Evolutionary conservation across 2,888 invertebrate species (phyloP).

Genomic region (Trichogramma dendrolimi): DNA sequence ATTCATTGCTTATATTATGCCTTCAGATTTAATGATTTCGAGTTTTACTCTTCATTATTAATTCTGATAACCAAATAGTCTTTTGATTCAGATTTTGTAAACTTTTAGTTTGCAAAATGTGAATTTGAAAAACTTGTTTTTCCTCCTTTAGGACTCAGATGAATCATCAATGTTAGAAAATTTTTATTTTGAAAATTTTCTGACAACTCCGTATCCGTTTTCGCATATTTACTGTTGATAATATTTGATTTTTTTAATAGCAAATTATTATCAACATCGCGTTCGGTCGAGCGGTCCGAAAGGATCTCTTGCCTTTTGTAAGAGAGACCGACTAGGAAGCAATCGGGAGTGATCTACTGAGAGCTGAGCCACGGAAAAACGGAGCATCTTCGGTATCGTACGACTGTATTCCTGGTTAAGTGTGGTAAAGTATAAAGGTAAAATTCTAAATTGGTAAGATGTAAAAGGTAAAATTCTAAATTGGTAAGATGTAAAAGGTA

Average conservation of each 20-base stretch:
- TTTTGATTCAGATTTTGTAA: too few species aligned
- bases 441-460: not conserved
- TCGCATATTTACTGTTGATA: too few species aligned
- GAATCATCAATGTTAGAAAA: conserved; percentile 1
- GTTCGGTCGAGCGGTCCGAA: conserved; percentile 19
- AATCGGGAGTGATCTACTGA: conserved; percentile 22
- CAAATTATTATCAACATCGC: not conserved
- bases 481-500: conserved; percentile 6
- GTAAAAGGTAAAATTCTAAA: not conserved
- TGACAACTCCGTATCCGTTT: too few species aligned
- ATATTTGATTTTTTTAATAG: too few species aligned
- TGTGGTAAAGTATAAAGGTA: conserved; percentile 8
- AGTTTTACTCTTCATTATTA: too few species aligned
- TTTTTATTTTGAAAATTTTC: not conserved
- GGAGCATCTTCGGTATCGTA: too few species aligned
- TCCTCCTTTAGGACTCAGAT: not conserved
- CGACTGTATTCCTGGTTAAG: not conserved
- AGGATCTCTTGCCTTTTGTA: conserved; percentile 15
- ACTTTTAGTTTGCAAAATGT: too few species aligned
- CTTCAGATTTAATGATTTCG: too few species aligned
- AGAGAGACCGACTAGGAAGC: conserved; percentile 21
- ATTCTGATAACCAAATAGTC: too few species aligned
- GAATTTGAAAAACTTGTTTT: too few species aligned
- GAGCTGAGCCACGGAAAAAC: too few species aligned
- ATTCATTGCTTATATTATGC: too few species aligned